A percentile compares a stretch with the other conserved stretches of the same genome.
Conservation (phyloP, 2,797 vertebrate genomes). For the Peromyscus eremicus region DNA sequence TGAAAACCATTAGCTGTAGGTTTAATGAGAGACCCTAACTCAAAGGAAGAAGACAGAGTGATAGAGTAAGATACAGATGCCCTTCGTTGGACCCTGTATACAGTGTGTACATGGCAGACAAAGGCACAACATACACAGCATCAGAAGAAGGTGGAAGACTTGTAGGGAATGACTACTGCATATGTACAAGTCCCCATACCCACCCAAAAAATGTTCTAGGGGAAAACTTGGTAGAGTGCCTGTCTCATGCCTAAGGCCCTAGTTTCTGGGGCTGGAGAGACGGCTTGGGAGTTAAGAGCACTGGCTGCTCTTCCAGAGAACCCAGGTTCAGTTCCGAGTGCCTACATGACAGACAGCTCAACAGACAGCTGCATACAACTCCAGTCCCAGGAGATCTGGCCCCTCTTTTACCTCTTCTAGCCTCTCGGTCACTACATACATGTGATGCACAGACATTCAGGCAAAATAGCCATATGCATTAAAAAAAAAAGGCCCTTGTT, state of each 20-base stretch:
- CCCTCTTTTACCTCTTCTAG: not conserved
- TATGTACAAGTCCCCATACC: not conserved
- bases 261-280: not conserved
- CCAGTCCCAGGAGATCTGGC: not conserved
- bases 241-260: not conserved
- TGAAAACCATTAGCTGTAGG: not conserved
- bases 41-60: not conserved
- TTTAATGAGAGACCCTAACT: not conserved
- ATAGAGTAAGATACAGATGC: not conserved
- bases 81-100: not conserved
- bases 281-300: not conserved
- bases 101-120: not conserved
- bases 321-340: not conserved
- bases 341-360: not conserved
- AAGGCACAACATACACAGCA: not conserved
- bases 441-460: not conserved
- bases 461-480: not conserved
- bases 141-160: not conserved
- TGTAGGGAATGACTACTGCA: not conserved
- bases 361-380: not conserved
- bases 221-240: not conserved
- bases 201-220: not conserved
- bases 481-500: not conserved
- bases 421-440: not conserved
- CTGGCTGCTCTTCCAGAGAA: not conserved